Percentiles rank a stretch among this genome's conserved stretches.
Conservation (phyloP, 2,797 vertebrate genomes). For the Aulostomus chinensis region DNA sequence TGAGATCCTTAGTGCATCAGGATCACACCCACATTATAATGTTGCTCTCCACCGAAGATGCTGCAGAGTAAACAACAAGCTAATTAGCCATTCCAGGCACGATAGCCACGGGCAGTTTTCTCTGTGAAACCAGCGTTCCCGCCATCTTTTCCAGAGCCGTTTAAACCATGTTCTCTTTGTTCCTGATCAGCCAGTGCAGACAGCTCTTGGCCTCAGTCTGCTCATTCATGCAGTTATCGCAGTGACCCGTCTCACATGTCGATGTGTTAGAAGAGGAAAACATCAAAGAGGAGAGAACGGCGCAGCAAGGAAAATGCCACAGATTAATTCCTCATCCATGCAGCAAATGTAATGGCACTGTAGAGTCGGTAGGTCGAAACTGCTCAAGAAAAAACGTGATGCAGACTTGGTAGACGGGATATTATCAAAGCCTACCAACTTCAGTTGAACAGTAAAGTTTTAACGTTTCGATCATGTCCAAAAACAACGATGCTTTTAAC, state of each 20-base stretch:
- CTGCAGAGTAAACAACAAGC: constrained; percentile 28
- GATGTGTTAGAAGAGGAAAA: background rate
- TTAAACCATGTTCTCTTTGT: constrained; percentile 1
- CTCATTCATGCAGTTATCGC: background rate
- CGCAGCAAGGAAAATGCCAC: too few species aligned
- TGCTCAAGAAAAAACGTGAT: too few species aligned
- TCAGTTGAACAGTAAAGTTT: too few species aligned
- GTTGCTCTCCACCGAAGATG: constrained; percentile 1
- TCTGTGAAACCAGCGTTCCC: constrained; percentile 21
- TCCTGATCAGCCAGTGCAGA: constrained; percentile 8
- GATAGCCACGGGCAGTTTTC: constrained; percentile 20
- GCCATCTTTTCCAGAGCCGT: constrained; percentile 3
- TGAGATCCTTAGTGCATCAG: constrained; percentile 12
- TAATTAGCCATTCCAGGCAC: constrained; percentile 42
- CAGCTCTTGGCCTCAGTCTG: background rate
- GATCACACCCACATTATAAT: background rate
- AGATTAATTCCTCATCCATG: too few species aligned
- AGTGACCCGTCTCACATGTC: background rate
- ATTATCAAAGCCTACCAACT: too few species aligned
- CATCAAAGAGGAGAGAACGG: background rate
- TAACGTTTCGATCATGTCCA: too few species aligned
- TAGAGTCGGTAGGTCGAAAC: too few species aligned
- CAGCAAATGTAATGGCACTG: too few species aligned
- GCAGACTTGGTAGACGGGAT: too few species aligned
- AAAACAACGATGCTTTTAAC: too few species aligned